Percentiles rank a stretch among this genome's conserved stretches.
Conservation (phyloP, 2,113 vertebrate genomes). For the Gila orcuttii region DNA sequence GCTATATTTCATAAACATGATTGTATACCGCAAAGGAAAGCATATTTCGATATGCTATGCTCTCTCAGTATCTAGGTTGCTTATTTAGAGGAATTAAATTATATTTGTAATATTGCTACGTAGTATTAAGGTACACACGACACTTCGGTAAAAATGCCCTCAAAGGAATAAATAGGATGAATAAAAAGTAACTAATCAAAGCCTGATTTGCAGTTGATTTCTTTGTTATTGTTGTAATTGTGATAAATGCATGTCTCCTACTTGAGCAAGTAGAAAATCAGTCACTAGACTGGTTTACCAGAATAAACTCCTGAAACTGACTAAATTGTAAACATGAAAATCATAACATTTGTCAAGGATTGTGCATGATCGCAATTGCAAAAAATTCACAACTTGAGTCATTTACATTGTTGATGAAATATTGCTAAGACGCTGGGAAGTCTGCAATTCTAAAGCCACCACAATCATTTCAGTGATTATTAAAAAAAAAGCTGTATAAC, state of each 20-base stretch:
- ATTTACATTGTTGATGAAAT: conserved; percentile 55
- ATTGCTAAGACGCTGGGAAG: conserved; percentile 56
- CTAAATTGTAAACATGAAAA: conserved; percentile 51
- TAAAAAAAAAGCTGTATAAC: conserved; percentile 52
- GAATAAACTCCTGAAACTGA: conserved; percentile 32
- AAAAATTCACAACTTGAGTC: conserved; percentile 32
- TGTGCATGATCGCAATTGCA: conserved; percentile 45
- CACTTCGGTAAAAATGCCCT: conserved; percentile 21
- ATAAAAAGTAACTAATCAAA: not conserved
- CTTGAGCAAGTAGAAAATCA: conserved; percentile 26
- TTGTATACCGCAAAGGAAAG: conserved; percentile 65
- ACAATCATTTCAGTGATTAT: conserved; percentile 66
- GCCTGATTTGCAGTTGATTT: conserved; percentile 20
- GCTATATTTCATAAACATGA: conserved; percentile 62
- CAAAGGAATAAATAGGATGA: not conserved
- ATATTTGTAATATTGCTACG: conserved; percentile 55
- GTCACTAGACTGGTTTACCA: conserved; percentile 27
- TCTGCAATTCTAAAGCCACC: conserved; percentile 61
- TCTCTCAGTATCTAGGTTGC: conserved; percentile 51
- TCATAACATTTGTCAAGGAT: conserved; percentile 44
- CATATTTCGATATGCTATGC: conserved; percentile 55
- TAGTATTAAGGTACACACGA: conserved; percentile 45
- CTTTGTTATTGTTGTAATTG: conserved; percentile 19
- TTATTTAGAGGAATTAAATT: conserved; percentile 50
- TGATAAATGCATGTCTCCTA: not conserved